phyloP scores from a whole-genome alignment of 2,888 invertebrate genomes.

The Drosophila sordidapex region DNA sequence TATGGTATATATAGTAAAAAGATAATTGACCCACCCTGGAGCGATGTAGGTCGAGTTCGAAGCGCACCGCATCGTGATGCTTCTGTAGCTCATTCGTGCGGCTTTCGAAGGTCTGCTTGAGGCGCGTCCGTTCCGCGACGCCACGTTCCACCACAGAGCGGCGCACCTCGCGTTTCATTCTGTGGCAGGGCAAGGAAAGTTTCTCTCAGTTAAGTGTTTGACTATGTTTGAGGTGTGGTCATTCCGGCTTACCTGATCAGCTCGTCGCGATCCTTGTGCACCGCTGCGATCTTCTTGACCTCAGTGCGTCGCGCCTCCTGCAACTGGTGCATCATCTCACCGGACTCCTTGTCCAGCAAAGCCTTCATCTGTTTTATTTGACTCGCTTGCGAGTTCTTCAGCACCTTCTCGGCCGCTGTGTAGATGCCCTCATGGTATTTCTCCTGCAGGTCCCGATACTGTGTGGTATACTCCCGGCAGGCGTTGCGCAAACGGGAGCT shows the following conservation, averaged over 20 bases:
- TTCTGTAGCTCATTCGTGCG: conserved; percentile 91
- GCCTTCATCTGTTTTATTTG: conserved; percentile 92
- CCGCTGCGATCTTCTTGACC: conserved; percentile 93
- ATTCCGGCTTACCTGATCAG: conserved; percentile 89
- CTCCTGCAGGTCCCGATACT: conserved; percentile 91
- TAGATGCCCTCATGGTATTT: conserved; percentile 93
- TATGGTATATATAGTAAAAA: background rate
- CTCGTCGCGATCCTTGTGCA: conserved; percentile 96
- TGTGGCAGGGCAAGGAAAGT: conserved; percentile 26
- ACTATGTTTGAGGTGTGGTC: too few relatives aligned
- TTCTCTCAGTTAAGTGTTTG: too few relatives aligned
- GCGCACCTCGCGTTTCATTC: conserved; percentile 85
- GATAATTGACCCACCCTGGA: conserved; percentile 86
- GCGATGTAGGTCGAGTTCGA: conserved; percentile 89
- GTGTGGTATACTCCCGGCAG: conserved; percentile 89
- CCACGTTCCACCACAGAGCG: conserved; percentile 92
- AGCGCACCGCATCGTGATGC: conserved; percentile 91
- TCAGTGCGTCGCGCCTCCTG: conserved; percentile 94
- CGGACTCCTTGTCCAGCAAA: conserved; percentile 89
- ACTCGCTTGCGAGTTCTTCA: conserved; percentile 91
- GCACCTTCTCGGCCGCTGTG: conserved; percentile 91
- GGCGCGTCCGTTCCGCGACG: conserved; percentile 93
- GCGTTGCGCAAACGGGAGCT: conserved; percentile 88
- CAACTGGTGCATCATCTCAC: conserved; percentile 91
- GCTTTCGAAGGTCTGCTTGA: conserved; percentile 91